A percentile compares a stretch with the other conserved stretches of the same genome.
phyloP scores from a whole-genome alignment of 2,888 invertebrate genomes.

The Brachycybe producta region DNA sequence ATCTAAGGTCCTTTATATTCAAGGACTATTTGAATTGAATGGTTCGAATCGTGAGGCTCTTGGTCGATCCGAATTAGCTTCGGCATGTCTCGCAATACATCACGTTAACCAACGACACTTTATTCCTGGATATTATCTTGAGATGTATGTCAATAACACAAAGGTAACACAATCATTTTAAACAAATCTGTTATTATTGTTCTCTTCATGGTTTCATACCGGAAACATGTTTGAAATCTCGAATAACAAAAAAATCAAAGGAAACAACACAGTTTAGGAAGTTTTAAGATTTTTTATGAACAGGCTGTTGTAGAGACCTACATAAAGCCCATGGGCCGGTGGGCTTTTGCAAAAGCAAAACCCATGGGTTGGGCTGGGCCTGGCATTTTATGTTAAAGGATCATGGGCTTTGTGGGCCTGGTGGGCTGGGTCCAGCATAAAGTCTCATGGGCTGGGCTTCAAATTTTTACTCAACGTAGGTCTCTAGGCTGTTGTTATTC shows the following conservation, averaged over 20 bases:
- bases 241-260: background rate
- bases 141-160: conserved; percentile 69
- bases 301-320: no score
- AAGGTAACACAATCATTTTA: conserved; percentile 46
- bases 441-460: no score
- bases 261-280: no score
- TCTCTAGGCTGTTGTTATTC: no score
- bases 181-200: background rate
- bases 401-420: no score
- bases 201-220: background rate
- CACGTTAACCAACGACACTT: conserved; percentile 59
- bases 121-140: conserved; percentile 58
- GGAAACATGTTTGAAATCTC: background rate
- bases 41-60: background rate
- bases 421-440: no score
- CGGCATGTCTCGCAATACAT: conserved; percentile 62
- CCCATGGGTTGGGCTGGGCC: no score
- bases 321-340: no score
- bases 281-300: no score
- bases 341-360: no score
- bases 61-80: conserved; percentile 33
- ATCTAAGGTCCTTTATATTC: background rate
- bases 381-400: no score
- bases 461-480: no score
- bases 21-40: conserved; percentile 10